Evolutionary conservation across 2,888 invertebrate genomes (phyloP).

Genomic region (Cephus runcator): DNA sequence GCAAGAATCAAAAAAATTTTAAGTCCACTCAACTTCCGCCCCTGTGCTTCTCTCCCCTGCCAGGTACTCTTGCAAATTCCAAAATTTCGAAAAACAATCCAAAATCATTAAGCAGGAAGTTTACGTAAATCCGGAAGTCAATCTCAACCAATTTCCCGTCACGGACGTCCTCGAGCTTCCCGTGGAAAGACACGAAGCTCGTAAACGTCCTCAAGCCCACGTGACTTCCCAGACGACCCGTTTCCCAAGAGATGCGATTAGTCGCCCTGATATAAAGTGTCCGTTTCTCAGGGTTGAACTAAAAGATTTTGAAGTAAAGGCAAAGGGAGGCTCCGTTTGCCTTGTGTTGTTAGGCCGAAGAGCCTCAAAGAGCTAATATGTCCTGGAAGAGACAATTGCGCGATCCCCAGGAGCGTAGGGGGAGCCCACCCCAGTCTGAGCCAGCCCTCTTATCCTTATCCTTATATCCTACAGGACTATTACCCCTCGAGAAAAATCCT

Average conservation of each 20-base stretch:
- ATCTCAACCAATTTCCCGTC: background rate
- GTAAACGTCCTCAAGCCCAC: background rate
- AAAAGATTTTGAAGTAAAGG: conserved; percentile 14
- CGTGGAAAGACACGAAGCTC: background rate
- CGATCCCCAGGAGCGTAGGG: conserved; percentile 14
- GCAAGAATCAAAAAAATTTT: conserved; percentile 23
- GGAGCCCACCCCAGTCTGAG: conserved; percentile 8
- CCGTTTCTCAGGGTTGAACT: conserved; percentile 2
- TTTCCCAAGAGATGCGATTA: background rate
- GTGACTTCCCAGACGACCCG: background rate
- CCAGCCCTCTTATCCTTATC: conserved; percentile 24
- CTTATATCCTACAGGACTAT: conserved; percentile 23
- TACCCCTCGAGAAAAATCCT: conserved; percentile 31
- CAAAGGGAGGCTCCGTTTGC: conserved; percentile 13
- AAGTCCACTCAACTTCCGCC: background rate
- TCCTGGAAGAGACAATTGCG: conserved; percentile 48
- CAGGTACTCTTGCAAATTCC: background rate
- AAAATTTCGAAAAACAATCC: background rate
- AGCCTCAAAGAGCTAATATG: conserved; percentile 56
- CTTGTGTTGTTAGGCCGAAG: conserved; percentile 33
- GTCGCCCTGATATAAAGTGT: background rate
- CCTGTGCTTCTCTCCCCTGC: background rate
- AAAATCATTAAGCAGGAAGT: background rate
- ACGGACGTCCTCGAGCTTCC: background rate
- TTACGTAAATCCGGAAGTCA: background rate